Base-by-base conservation (phyloP, 2,888 invertebrate genomes). In the Nephrocerus scutellatus region DNA sequence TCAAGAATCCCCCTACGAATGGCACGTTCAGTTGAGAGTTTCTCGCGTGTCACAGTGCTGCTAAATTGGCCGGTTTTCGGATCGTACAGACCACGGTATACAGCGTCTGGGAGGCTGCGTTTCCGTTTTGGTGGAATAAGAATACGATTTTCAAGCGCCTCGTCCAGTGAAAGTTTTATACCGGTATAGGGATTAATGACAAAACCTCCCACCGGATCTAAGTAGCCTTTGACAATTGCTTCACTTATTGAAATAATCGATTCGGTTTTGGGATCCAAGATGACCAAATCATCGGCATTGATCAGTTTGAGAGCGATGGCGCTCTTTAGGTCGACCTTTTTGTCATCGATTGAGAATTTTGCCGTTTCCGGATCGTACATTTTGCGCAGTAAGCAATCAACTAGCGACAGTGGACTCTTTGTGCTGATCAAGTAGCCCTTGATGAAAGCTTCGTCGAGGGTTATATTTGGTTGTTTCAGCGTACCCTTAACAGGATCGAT, bases 1-100 rank as follows among this genome's bases (percentile, higher is more conserved):
- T 91, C 89, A 56, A 92, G 77, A 54, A 88, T 78, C 44, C 88
- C 88, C 57, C 83, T 79, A 58, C 80, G 80, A 57, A 91, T 83
- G 37, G 92, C 91, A 53, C 83, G 79, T 66, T 87, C 83, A 35
- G 87, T 82, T 48, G 82, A 79, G 44, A 90, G 68, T 60, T 83
- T 81, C 63, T 85, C 84, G 53, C 81, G 80, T n/a, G 81, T 83
- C 54, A 79, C 75, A 3, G 86, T 82, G 61, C 84, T 84, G 23
- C 81, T 81, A 58, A 89, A 85, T 57, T 84, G 80, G 30, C 91
- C 90, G 22, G 84, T 81, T 53, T 79, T 76, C 0, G 85, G 82
- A 71, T 93, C 88, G 58, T 90, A 91, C 47, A 86, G 78, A n/a
- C 90, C 90, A 68, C 86, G 84, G 56, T 84, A 84, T n/a, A 92